Conservation (phyloP, 1,140 invertebrate species). For the Phthorimaea operculella region DNA sequence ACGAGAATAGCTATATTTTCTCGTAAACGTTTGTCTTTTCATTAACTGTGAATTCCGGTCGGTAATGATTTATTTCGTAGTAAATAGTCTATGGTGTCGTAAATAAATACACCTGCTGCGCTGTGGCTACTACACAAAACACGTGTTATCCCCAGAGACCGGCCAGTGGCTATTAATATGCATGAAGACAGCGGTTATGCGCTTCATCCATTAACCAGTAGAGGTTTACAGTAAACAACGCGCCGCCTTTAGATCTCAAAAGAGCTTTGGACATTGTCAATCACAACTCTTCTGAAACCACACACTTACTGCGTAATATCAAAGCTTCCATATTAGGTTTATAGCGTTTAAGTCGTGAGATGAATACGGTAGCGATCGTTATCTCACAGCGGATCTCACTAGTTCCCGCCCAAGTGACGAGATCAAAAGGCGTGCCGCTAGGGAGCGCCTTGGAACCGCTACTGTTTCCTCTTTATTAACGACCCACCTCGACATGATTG, state of each 20-base stretch:
- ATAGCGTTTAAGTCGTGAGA: conserved; percentile 13
- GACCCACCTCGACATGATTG: conserved; percentile 1
- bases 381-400: conserved; percentile 27
- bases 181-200: conserved; percentile 21
- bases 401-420: conserved; percentile 10
- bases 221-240: conserved; percentile 31
- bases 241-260: conserved; percentile 15
- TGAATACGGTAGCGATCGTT: conserved; percentile 19
- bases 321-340: conserved; percentile 9
- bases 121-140: conserved; percentile 14
- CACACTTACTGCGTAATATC: conserved; percentile 4
- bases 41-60: conserved; percentile 16
- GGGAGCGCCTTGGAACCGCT: conserved; percentile 18
- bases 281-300: conserved; percentile 6
- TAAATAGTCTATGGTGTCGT: conserved; percentile 18
- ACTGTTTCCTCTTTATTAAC: conserved; percentile 10
- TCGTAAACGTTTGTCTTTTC: conserved; percentile 10
- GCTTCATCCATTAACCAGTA: conserved; percentile 41
- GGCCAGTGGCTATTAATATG: conserved; percentile 30
- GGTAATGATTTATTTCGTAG: conserved; percentile 19
- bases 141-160: conserved; percentile 26
- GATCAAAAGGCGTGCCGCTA: conserved; percentile 25
- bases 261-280: conserved; percentile 20
- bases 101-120: conserved; percentile 22
- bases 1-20: conserved; percentile 6